phyloP scores from a whole-genome alignment of 2,888 invertebrate species.

The Drosophila melanosoma region DNA sequence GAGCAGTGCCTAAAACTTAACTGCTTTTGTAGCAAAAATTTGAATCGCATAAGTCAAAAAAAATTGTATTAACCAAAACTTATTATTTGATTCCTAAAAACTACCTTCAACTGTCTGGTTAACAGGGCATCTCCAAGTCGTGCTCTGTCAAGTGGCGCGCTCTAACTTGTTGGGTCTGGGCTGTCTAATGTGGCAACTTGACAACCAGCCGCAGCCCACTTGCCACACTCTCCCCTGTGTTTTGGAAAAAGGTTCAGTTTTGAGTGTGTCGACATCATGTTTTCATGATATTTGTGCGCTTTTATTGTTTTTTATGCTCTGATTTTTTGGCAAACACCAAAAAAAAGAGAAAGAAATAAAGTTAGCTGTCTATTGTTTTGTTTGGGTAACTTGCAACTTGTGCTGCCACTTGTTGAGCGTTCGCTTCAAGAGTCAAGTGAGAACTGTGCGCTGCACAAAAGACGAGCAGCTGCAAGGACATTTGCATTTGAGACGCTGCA shows the following conservation, averaged over 20 bases:
- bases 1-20: fast-evolving
- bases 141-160: neutral
- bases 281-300: conserved; percentile 73
- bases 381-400: conserved; percentile 17
- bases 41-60: neutral
- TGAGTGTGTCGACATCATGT: conserved; percentile 76
- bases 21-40: neutral
- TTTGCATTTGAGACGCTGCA: conserved; percentile 56
- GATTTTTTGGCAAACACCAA: conserved; percentile 49
- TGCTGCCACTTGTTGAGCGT: conserved; percentile 64
- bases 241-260: conserved; percentile 66
- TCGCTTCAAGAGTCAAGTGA: conserved; percentile 71
- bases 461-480: conserved; percentile 54
- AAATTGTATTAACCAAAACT: neutral
- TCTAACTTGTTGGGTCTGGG: conserved; percentile 14
- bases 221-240: conserved; percentile 7
- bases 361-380: conserved; percentile 30
- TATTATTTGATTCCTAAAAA: neutral
- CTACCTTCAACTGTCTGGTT: fast-evolving
- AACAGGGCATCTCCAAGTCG: neutral
- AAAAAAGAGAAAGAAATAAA: neutral
- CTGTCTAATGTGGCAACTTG: conserved; percentile 65
- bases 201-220: conserved; percentile 8
- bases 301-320: conserved; percentile 72
- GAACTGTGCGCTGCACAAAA: conserved; percentile 52